phyloP scores from a whole-genome alignment of 2,113 vertebrate species.

The Cochlearius cochlearius region DNA sequence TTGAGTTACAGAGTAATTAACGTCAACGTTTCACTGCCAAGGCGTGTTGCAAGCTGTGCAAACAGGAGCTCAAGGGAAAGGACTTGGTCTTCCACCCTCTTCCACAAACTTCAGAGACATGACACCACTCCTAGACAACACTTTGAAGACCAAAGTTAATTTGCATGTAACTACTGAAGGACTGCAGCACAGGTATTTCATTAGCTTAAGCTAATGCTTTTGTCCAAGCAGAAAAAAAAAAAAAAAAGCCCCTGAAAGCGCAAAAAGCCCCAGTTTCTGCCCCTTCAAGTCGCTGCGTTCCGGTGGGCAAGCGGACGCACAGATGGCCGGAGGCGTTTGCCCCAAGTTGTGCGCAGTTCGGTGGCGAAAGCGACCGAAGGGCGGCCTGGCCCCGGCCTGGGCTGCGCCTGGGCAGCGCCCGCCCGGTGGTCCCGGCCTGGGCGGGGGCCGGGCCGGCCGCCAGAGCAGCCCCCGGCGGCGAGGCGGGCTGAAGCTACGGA shows the following conservation, averaged over 20 bases:
- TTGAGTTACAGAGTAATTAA: background rate
- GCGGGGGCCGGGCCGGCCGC: background rate
- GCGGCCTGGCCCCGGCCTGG: background rate
- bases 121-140: background rate
- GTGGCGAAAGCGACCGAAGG: background rate
- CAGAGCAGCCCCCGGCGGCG: background rate
- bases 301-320: rapidly evolving
- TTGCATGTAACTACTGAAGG: background rate
- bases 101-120: background rate
- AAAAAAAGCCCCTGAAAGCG: background rate
- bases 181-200: background rate
- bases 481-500: background rate
- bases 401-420: background rate
- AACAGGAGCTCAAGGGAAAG: background rate
- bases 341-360: too few species aligned
- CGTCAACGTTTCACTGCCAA: rapidly evolving
- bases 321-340: rapidly evolving
- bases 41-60: background rate
- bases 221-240: background rate
- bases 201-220: background rate
- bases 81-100: background rate
- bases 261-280: background rate
- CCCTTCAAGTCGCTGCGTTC: rapidly evolving
- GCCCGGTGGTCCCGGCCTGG: background rate
- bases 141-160: background rate